phyloP scores from a whole-genome alignment of 1,140 invertebrate species.

The Asobara japonica region DNA sequence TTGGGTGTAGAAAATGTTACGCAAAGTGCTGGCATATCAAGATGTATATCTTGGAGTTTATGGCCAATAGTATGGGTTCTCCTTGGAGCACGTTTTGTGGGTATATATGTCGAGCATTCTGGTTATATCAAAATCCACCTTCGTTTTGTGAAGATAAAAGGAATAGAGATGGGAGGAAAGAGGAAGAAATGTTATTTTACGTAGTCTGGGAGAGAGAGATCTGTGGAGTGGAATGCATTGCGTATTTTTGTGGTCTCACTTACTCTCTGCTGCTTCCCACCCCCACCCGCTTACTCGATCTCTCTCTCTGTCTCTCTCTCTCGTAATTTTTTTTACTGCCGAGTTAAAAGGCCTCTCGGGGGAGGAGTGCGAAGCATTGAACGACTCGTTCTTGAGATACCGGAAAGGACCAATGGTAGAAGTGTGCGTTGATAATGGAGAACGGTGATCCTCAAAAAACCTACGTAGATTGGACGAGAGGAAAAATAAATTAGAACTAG shows the following conservation, averaged over 20 bases:
- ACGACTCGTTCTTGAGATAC: neutral
- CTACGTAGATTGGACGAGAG: neutral
- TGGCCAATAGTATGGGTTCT: neutral
- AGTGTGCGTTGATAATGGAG: neutral
- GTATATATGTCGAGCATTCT: conserved; percentile 4
- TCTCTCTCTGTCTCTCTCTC: too few relatives aligned
- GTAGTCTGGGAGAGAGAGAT: conserved; percentile 15
- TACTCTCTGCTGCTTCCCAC: too few relatives aligned
- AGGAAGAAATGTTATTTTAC: conserved; percentile 13
- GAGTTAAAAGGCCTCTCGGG: neutral
- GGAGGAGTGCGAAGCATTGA: neutral
- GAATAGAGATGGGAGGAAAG: neutral
- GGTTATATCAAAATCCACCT: conserved; percentile 8
- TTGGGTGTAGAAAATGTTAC: conserved; percentile 11
- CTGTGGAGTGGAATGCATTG: conserved; percentile 15
- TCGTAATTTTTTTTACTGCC: conserved; percentile 1
- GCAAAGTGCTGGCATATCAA: conserved; percentile 24
- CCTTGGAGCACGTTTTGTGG: conserved; percentile 8
- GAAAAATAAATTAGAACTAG: conserved; percentile 6
- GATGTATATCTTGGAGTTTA: conserved; percentile 23
- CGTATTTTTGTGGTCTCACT: neutral
- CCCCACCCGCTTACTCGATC: too few relatives aligned
- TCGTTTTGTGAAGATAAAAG: conserved; percentile 23
- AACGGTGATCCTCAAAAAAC: conserved; percentile 2
- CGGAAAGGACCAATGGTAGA: neutral